Base-by-base conservation (phyloP, 2,888 invertebrate genomes). In the Apamea sordens region DNA sequence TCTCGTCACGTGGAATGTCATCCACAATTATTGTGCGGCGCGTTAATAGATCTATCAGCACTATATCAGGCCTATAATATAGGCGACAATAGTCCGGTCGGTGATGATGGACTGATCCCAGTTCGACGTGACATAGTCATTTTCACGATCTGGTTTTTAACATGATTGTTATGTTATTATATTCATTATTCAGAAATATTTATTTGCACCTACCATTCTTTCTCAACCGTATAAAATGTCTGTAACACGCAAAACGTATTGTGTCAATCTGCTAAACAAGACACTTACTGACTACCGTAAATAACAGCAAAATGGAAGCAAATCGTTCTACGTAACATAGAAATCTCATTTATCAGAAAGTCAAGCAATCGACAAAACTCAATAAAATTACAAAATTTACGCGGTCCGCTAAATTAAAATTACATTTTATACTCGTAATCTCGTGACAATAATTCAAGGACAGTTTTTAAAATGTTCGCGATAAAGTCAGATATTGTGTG, bases 331-430 rank as follows among this genome's bases (percentile, higher is more conserved):
- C n/a, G 3, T 24, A 32, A 11, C 8, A 63, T 13, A 65, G 3
- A 50, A 32, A 50, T 32, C 15, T 6, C 11, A 24, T 72, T 67
- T 41, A 80, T 61, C 21, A 10, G 50, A 61, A 50, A 41, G 8
- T 47, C 41, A 78, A 50, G 7, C 36, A 44, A 68, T 68, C 36
- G 74, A 41, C 24, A 59, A 81, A 75, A 70, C 10, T 28, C 28
- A 53, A 65, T 73, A 50, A 80, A 68, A 63, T 28, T 7, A 59
- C 41, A 69, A n/a, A 64, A 59, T 15, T 36, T 36, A n/a, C 36
- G 64, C 65, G 65, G 67, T 61, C 76, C 84, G 59, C 77, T 32
- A 80, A 84, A 86, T 88, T 81, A 44, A 44, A 63, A 76, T 84
- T 76, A 36, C 15, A 67, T 5, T 71, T 61, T 28, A 21, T 50